A percentile compares a stretch with the other conserved stretches of the same genome.
phyloP scores from a whole-genome alignment of 2,113 vertebrate species.

The Callocephalon fimbriatum region DNA sequence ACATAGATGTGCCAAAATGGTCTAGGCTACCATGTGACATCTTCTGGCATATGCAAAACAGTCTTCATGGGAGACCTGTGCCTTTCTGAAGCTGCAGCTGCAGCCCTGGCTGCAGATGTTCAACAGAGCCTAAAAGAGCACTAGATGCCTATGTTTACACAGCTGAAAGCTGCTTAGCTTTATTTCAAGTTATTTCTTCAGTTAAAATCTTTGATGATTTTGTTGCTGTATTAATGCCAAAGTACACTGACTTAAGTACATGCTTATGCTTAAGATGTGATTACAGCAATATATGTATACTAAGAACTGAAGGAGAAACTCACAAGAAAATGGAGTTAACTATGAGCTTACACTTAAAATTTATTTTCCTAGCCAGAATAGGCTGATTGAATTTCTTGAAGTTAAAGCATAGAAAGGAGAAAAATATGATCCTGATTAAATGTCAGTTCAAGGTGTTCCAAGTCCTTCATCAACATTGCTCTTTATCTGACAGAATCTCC shows the following conservation, averaged over 20 bases:
- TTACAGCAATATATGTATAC: background rate
- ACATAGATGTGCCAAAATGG: background rate
- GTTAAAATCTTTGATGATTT: background rate
- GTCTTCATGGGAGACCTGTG: background rate
- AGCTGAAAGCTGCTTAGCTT: background rate
- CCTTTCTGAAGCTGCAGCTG: background rate
- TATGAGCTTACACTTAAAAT: background rate
- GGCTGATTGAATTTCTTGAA: background rate
- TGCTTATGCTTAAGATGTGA: background rate
- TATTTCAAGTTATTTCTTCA: background rate
- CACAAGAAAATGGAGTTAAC: background rate
- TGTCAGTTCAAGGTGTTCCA: background rate
- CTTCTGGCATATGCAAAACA: background rate
- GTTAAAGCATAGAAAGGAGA: background rate
- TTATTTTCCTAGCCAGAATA: background rate
- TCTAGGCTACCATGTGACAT: background rate
- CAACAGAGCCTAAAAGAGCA: background rate
- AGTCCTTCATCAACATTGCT: background rate
- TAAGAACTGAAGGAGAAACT: background rate
- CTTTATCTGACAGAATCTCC: background rate
- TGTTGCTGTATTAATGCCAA: background rate
- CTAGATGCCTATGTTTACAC: background rate
- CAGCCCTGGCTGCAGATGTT: background rate
- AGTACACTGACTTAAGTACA: background rate
- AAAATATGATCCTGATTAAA: slow-evolving; percentile 23